Conservation (phyloP, 2,888 invertebrate species). For the Pristionchus maxplancki region DNA sequence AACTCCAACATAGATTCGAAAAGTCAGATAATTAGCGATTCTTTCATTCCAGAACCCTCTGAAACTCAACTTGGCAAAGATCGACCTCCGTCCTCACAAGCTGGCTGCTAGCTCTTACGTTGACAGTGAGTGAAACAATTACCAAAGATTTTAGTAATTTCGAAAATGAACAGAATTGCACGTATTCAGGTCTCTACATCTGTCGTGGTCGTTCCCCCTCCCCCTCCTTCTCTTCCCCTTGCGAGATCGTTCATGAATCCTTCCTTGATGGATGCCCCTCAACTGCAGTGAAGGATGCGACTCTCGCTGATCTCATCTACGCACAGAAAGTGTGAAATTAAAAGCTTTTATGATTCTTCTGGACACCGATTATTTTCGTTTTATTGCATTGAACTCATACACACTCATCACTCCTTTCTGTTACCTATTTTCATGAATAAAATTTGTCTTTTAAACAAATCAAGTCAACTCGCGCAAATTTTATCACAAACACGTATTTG, state of each 20-base stretch:
- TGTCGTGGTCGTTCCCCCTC: neutral
- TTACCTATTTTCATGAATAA: too few species aligned
- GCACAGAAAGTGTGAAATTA: neutral
- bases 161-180: too few species aligned
- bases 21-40: neutral
- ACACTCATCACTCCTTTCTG: too few species aligned
- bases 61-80: neutral
- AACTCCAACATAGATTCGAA: neutral
- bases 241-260: neutral
- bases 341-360: too few species aligned
- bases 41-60: neutral
- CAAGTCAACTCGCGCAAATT: conserved; percentile 25
- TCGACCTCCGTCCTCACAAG: neutral
- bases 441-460: neutral
- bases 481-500: conserved; percentile 29
- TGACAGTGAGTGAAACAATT: neutral
- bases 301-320: neutral
- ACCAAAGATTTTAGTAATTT: too few species aligned
- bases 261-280: neutral
- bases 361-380: too few species aligned
- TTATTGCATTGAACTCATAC: too few species aligned
- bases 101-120: neutral
- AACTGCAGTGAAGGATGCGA: neutral
- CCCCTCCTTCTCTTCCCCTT: neutral
- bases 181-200: neutral